Evolutionary conservation across 1,140 invertebrate genomes (phyloP).

Genomic region (Heliconius hewitsoni): DNA sequence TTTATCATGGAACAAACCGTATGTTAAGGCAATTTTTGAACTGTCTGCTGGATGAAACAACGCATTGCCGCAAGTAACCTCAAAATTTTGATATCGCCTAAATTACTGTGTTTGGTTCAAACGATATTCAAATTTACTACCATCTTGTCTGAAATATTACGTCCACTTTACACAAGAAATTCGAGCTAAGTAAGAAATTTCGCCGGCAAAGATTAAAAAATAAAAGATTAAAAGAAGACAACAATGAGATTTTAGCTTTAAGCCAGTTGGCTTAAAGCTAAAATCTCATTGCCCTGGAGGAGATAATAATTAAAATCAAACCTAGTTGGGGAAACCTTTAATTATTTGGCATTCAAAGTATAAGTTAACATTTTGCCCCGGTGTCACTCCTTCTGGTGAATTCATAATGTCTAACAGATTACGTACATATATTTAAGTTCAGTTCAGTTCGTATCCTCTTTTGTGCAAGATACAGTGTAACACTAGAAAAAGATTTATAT

Average conservation of each 20-base stretch:
- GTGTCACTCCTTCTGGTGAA: background rate
- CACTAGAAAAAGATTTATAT: too few species aligned
- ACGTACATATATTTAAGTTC: too few species aligned
- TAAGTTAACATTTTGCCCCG: background rate
- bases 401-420: too few species aligned
- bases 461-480: too few species aligned
- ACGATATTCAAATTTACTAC: background rate
- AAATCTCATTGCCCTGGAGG: background rate
- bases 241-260: too few species aligned
- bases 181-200: background rate
- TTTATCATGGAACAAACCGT: too few species aligned
- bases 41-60: too few species aligned
- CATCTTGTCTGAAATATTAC: background rate
- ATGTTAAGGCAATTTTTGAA: too few species aligned
- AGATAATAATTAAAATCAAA: conserved; percentile 13
- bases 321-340: background rate
- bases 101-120: too few species aligned
- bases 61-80: too few species aligned
- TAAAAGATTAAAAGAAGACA: conserved; percentile 7
- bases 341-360: background rate
- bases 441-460: too few species aligned
- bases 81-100: too few species aligned
- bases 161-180: background rate
- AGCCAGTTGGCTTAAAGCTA: background rate
- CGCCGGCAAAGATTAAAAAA: background rate